Base-by-base conservation (phyloP, 2,888 invertebrate species). In the Troglohyphantes excavatus region DNA sequence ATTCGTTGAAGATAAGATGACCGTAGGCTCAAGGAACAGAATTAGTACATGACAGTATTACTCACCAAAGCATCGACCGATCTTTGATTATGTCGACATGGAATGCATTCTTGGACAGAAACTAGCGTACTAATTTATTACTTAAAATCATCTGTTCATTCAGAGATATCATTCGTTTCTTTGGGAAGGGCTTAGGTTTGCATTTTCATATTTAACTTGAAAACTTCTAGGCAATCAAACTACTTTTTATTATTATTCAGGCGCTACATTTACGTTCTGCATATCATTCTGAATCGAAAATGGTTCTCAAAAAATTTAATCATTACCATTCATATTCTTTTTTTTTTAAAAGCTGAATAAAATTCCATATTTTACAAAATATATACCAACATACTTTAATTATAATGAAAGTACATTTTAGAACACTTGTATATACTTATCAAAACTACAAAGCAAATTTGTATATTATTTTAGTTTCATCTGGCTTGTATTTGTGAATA, bases 91-190 rank as follows among this genome's bases (percentile, higher is more conserved):
- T 23, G 76, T 61, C 63, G 76, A 39, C 26, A 63, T 72, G 23
- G 26, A 39, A 78, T 61, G 59, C 27, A 29, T n/a, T 19, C 21
- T 21, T 61, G 59, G 39, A 76, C 61, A n/a, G 7, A 39, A 76
- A 78, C 23, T 33, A 43, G 21, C n/a, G 33, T 78, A 59, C 59
- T 75, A 59, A 75, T 78, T 78, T 78, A 78, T 78, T 78, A 17
- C 21, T 39, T 39, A 33, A 3, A 33, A 33, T 19, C 68, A 19
- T 68, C 9, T 68, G 17, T n/a, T 68, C 21, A 6, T 23, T 7
- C 33, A 13, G n/a, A 19, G 33, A 68, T 13, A 53, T 53, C 53
- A 53, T 53, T n/a, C 53, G 17, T 53, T 53, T 53, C 13, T 53
- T 13, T 53, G 53, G 53, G 53, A 13, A 13, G 17, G 53, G 53